phyloP scores from a whole-genome alignment of 2,113 vertebrate genomes.

The Atherinomorus stipes region DNA sequence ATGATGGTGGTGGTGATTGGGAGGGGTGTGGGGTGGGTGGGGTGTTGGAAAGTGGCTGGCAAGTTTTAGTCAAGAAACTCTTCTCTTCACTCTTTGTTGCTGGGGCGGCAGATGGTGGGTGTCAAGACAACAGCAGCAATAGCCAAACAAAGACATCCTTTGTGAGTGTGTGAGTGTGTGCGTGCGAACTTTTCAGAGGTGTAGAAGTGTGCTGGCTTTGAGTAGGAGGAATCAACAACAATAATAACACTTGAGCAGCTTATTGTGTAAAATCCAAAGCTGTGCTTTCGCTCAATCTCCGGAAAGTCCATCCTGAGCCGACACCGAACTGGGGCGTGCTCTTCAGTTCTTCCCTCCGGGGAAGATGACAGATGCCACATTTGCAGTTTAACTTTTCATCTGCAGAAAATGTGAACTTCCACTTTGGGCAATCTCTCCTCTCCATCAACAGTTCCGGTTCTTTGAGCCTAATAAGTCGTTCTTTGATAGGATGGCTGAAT shows the following conservation, averaged over 20 bases:
- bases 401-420: slow-evolving; percentile 48
- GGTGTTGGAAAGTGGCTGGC: slow-evolving; percentile 49
- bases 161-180: slow-evolving; percentile 63
- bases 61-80: slow-evolving; percentile 65
- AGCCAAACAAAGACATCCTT: slow-evolving; percentile 79
- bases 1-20: no score
- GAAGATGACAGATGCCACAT: slow-evolving; percentile 39
- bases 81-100: slow-evolving; percentile 77
- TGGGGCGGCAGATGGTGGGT: slow-evolving; percentile 80
- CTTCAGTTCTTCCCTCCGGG: slow-evolving; percentile 18
- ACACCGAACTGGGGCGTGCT: slow-evolving; percentile 17
- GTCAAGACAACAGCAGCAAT: slow-evolving; percentile 78
- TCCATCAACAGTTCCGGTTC: slow-evolving; percentile 43
- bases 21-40: not conserved
- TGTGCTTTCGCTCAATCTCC: slow-evolving; percentile 41
- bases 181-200: slow-evolving; percentile 53
- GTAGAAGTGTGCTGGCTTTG: slow-evolving; percentile 61
- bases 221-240: slow-evolving; percentile 75
- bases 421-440: slow-evolving; percentile 21
- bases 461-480: slow-evolving; percentile 55
- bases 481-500: slow-evolving; percentile 68
- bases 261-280: slow-evolving; percentile 68
- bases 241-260: slow-evolving; percentile 64
- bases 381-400: slow-evolving; percentile 26
- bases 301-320: slow-evolving; percentile 34